Conservation (phyloP, 2,888 invertebrate species). For the Cantharis flavilabris region DNA sequence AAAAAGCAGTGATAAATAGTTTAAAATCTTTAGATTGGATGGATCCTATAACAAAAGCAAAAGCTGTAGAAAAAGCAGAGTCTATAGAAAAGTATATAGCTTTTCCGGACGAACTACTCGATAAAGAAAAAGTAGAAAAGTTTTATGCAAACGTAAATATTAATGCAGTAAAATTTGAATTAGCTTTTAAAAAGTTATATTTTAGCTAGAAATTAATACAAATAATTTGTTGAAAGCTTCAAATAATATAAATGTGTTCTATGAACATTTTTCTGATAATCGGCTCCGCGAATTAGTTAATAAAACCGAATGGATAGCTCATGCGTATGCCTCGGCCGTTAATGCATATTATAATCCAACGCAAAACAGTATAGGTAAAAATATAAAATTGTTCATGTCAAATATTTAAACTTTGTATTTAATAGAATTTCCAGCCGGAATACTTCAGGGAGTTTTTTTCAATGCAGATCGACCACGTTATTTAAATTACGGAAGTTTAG, state of each 20-base stretch:
- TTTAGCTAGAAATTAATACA: conserved; percentile 53
- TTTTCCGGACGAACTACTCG: conserved; percentile 40
- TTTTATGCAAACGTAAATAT: conserved; percentile 47
- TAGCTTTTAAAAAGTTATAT: conserved; percentile 16
- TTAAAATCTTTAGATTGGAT: conserved; percentile 38
- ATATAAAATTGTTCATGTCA: conserved; percentile 53
- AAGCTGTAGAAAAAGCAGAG: conserved; percentile 35
- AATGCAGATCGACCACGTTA: conserved; percentile 80
- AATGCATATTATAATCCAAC: conserved; percentile 61
- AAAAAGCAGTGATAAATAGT: conserved; percentile 32
- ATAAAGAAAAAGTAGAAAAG: conserved; percentile 35
- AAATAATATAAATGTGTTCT: conserved; percentile 58
- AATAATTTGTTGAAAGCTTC: conserved; percentile 57
- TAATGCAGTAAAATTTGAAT: neutral
- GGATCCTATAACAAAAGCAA: conserved; percentile 33
- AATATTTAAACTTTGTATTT: conserved; percentile 28
- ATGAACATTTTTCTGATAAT: conserved; percentile 57
- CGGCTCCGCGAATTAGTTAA: conserved; percentile 58
- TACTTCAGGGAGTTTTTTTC: conserved; percentile 85
- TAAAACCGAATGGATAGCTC: conserved; percentile 59
- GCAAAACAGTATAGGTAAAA: conserved; percentile 65
- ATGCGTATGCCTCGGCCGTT: conserved; percentile 58
- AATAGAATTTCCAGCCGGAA: conserved; percentile 85
- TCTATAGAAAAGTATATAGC: conserved; percentile 37
- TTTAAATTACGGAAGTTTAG: conserved; percentile 85